Evolutionary conservation across 2,113 vertebrate species (phyloP).

Genomic region (Ciconia boyciana): DNA sequence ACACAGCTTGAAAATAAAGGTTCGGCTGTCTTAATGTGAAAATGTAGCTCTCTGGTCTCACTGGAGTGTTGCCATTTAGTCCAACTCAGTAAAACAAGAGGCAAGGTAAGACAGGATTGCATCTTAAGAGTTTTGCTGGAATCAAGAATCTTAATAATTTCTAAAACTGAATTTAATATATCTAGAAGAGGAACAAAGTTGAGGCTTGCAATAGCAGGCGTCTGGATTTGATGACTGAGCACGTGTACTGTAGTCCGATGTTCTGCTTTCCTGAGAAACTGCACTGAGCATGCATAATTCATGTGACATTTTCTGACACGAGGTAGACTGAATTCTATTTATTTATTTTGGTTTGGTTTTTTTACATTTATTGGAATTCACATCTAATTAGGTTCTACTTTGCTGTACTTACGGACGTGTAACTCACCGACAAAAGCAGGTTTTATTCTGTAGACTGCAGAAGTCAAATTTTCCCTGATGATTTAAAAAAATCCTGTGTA

Average conservation of each 20-base stretch:
- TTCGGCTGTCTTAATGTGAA: neutral
- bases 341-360: neutral
- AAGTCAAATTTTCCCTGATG: neutral
- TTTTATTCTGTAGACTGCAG: neutral
- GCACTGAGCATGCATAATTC: neutral
- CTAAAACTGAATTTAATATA: neutral
- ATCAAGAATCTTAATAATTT: neutral
- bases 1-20: neutral
- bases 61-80: neutral
- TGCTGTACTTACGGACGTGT: neutral
- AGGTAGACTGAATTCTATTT: neutral
- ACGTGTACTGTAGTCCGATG: rapidly evolving
- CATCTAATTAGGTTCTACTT: neutral
- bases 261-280: neutral
- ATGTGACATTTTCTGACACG: neutral
- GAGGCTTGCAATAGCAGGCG: neutral
- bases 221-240: neutral
- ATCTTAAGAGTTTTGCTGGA: neutral
- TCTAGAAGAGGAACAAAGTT: neutral
- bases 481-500: neutral
- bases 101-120: neutral
- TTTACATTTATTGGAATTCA: neutral
- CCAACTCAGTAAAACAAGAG: neutral
- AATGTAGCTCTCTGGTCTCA: neutral
- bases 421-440: neutral